A percentile compares a stretch with the other conserved stretches of the same genome.
These are phyloP conservation scores for Labeo calbasu DNA, from an alignment of 2,797 vertebrate species.

Conservation along the genomic window DNA sequence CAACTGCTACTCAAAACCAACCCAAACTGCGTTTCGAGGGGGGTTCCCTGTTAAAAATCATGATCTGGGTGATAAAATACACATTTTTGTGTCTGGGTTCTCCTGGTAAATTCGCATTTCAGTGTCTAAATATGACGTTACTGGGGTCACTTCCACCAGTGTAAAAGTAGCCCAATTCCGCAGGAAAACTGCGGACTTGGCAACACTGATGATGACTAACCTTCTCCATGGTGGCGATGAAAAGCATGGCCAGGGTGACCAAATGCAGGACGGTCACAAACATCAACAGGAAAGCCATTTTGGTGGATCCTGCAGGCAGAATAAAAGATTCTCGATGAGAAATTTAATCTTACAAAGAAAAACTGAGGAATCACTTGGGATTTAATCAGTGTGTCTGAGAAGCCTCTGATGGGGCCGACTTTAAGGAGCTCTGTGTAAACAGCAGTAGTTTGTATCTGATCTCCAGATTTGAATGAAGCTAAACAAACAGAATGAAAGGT, in stretches of 20 bases:
- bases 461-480: background rate
- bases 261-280: constrained; percentile 84
- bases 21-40: no score
- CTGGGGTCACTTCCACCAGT: no score
- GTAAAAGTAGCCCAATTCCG: no score
- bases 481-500: background rate
- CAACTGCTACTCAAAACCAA: no score
- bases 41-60: no score
- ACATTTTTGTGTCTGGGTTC: no score
- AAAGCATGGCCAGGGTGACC: constrained; percentile 83
- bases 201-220: constrained; percentile 67
- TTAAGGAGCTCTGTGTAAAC: constrained; percentile 1
- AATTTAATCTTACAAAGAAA: background rate
- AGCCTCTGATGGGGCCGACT: background rate
- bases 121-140: no score
- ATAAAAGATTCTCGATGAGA: background rate
- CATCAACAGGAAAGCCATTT: constrained; percentile 84
- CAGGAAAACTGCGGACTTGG: no score
- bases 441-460: background rate
- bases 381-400: background rate
- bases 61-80: no score
- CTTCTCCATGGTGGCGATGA: constrained; percentile 89
- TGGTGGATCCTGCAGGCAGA: constrained; percentile 43
- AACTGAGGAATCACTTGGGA: constrained; percentile 8
- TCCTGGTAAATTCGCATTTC: no score